A percentile compares a stretch with the other conserved stretches of the same genome.
Conservation (phyloP, 1,140 invertebrate species). For the Neodiprion pinetum region DNA sequence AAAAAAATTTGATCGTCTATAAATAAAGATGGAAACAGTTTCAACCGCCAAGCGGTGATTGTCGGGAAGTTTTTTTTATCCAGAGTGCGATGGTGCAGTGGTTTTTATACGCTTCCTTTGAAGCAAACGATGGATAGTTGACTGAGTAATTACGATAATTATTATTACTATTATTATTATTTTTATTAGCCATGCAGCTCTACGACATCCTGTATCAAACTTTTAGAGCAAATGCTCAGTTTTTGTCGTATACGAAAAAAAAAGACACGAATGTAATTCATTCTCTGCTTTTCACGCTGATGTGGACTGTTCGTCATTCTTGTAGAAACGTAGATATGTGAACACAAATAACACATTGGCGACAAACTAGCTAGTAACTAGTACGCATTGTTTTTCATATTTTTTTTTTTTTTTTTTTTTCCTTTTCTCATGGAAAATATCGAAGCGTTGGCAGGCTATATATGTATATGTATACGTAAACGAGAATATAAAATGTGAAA, state of each 20-base stretch:
- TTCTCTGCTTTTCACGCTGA: no score
- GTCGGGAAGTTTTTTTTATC: background rate
- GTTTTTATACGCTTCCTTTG: background rate
- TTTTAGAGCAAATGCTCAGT: background rate
- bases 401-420: constrained; percentile 17
- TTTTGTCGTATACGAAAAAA: no score
- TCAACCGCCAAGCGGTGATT: background rate
- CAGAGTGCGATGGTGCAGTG: background rate
- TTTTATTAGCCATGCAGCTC: background rate
- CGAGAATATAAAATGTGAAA: constrained; percentile 39
- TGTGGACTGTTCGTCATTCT: no score
- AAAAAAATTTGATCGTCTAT: no score
- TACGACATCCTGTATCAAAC: background rate
- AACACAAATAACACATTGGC: background rate
- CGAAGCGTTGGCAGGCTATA: background rate
- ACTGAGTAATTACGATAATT: background rate
- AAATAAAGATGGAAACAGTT: no score
- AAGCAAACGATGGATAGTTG: background rate
- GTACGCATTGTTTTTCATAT: background rate
- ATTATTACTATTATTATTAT: background rate
- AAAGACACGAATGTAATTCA: no score
- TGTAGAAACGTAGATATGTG: no score
- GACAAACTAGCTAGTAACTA: background rate
- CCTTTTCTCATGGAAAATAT: background rate
- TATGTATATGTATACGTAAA: background rate